phyloP scores from a whole-genome alignment of 2,797 vertebrate genomes.

The Ambastaia sidthimunki region DNA sequence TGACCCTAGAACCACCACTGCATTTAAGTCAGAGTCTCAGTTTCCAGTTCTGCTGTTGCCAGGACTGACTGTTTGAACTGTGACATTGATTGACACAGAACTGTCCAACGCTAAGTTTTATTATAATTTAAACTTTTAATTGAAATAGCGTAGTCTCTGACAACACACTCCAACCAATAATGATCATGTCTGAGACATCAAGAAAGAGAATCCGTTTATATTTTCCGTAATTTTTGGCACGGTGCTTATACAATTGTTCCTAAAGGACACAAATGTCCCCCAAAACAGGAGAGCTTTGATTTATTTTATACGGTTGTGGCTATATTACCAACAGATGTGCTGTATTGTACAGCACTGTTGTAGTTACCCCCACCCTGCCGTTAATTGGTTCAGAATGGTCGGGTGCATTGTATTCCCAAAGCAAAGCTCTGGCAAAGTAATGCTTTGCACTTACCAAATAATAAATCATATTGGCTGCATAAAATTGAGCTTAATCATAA shows the following conservation, averaged over 20 bases:
- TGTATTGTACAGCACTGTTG: constrained; percentile 54
- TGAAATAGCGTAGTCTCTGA: neutral
- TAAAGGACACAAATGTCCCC: constrained; percentile 51
- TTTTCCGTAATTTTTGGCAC: constrained; percentile 29
- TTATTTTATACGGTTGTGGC: constrained; percentile 52
- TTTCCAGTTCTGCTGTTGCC: neutral
- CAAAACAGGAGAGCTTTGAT: constrained; percentile 58
- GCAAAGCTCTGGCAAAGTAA: constrained; percentile 53
- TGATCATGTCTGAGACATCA: neutral
- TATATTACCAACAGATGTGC: constrained; percentile 67
- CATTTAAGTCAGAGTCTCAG: neutral
- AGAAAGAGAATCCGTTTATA: neutral
- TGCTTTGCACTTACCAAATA: constrained; percentile 51
- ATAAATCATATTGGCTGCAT: constrained; percentile 57
- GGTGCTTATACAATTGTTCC: constrained; percentile 29
- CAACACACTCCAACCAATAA: neutral
- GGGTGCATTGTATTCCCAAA: constrained; percentile 58
- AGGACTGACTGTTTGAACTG: neutral
- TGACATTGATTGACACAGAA: neutral
- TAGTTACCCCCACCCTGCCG: constrained; percentile 59
- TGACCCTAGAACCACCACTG: neutral
- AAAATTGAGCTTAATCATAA: constrained; percentile 53
- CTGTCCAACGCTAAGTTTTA: neutral
- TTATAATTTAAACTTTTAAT: constrained; percentile 5
- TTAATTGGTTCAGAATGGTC: constrained; percentile 67